Evolutionary conservation across 2,113 vertebrate genomes (phyloP).

Genomic region (Callopanchax toddi): DNA sequence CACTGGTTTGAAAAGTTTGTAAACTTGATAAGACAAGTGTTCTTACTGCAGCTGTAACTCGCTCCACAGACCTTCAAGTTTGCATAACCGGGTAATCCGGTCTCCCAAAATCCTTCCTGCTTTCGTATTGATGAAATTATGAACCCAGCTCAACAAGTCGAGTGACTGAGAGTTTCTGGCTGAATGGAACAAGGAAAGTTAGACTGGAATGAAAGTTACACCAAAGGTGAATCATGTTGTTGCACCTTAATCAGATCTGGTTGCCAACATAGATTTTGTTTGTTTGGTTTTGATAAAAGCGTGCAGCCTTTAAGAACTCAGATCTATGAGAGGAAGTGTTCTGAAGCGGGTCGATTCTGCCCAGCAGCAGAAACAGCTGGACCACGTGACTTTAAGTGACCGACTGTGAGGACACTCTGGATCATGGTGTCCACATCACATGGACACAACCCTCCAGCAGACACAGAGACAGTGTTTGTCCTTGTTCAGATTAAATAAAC

Average conservation of each 20-base stretch:
- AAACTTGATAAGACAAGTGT: no score
- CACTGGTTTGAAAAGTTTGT: no score
- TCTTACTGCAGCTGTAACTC: neutral
- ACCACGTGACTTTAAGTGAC: constrained; percentile 36
- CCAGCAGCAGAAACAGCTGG: constrained; percentile 35
- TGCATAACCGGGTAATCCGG: neutral
- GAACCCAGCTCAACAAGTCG: no score
- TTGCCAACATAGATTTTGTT: neutral
- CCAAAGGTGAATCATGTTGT: no score
- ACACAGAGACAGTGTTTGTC: constrained; percentile 27
- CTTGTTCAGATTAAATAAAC: constrained; percentile 40
- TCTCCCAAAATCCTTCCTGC: neutral
- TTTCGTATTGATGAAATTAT: no score
- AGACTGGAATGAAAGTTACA: neutral
- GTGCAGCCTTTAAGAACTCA: neutral
- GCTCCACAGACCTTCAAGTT: neutral
- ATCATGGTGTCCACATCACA: constrained; percentile 25
- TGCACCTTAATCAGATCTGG: no score
- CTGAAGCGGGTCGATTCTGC: constrained; percentile 18
- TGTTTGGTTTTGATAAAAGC: neutral
- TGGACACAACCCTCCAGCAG: constrained; percentile 27
- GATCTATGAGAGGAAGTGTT: neutral
- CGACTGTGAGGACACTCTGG: no score
- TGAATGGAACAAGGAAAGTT: no score
- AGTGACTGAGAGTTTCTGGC: no score